Conservation (phyloP, 2,888 invertebrate genomes). For the Drosophila koepferae region DNA sequence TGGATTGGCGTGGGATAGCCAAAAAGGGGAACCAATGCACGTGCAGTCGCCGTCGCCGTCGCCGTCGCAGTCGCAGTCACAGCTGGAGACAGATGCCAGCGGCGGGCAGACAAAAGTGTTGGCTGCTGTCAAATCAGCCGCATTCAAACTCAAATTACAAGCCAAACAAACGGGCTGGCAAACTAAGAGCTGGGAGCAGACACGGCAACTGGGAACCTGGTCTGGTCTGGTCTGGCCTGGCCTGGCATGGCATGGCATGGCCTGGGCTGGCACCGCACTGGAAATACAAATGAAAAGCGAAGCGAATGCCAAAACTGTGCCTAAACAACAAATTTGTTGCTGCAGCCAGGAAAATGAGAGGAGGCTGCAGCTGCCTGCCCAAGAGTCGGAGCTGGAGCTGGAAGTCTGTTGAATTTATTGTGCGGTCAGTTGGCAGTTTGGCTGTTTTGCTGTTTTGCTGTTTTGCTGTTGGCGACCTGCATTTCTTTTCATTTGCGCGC, state of each 20-base stretch:
- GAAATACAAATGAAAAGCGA: constrained; percentile 56
- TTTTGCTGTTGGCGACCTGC: constrained; percentile 66
- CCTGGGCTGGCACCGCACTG: constrained; percentile 13
- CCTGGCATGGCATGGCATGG: background rate
- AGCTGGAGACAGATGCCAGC: constrained; percentile 67
- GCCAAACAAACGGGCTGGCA: constrained; percentile 63
- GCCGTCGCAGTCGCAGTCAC: constrained; percentile 32
- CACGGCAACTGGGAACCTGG: constrained; percentile 10
- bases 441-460: constrained; percentile 31
- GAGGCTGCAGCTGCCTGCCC: constrained; percentile 15
- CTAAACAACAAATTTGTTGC: constrained; percentile 65
- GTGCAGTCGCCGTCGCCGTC: constrained; percentile 44
- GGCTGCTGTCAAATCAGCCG: constrained; percentile 77
- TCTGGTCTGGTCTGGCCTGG: background rate
- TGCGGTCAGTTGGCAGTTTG: constrained; percentile 41
- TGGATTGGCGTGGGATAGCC: constrained; percentile 46
- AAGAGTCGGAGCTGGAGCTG: constrained; percentile 31
- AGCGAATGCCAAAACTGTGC: constrained; percentile 62
- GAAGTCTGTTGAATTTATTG: constrained; percentile 70
- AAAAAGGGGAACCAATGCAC: constrained; percentile 49
- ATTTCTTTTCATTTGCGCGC: constrained; percentile 65
- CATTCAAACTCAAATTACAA: constrained; percentile 78
- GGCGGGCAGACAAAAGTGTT: constrained; percentile 64
- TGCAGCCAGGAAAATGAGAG: constrained; percentile 46
- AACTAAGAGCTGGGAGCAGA: constrained; percentile 8